phyloP scores from a whole-genome alignment of 30 jellyfish, hydroid and myxozoan genomes.

The Morbakka virulenta region DNA sequence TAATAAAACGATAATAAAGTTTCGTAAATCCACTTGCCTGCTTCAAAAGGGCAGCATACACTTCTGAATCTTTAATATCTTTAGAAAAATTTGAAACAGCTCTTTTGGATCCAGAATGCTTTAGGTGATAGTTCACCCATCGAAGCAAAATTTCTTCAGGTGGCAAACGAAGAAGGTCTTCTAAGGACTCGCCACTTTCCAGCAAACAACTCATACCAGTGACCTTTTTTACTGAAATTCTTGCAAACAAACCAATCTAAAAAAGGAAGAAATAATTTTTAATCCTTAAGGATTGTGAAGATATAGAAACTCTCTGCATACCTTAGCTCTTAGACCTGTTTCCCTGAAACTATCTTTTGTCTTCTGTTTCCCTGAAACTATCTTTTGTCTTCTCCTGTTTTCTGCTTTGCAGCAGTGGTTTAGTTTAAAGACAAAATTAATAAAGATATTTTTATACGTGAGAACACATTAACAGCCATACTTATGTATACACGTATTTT shows the following conservation, averaged over 20 bases:
- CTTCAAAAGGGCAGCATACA: conserved; percentile 11
- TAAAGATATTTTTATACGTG: too few relatives aligned
- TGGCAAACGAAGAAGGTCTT: conserved; percentile 51
- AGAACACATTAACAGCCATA: too few relatives aligned
- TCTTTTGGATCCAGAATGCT: conserved; percentile 49
- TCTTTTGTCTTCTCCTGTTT: too few relatives aligned
- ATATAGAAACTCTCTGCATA: too few relatives aligned
- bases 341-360: too few relatives aligned
- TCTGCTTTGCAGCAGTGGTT: too few relatives aligned
- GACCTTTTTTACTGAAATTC: conserved; percentile 18
- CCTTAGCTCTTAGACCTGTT: too few relatives aligned
- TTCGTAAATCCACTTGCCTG: conserved; percentile 3
- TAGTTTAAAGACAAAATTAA: too few relatives aligned
- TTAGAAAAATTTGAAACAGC: conserved; percentile 25
- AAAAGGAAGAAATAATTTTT: neutral
- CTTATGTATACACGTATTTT: too few relatives aligned
- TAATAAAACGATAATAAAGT: neutral
- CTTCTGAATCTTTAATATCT: conserved; percentile 57
- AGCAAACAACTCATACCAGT: conserved; percentile 35
- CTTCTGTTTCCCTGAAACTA: too few relatives aligned
- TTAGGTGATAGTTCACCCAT: conserved; percentile 76
- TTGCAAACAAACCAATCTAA: conserved; percentile 58
- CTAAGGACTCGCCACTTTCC: conserved; percentile 51
- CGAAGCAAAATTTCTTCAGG: conserved; percentile 60
- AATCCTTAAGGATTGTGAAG: too few relatives aligned